Percentiles rank a stretch among this genome's conserved stretches.
Conservation (phyloP, 2,888 invertebrate genomes). For the Ecdyonurus torrentis region DNA sequence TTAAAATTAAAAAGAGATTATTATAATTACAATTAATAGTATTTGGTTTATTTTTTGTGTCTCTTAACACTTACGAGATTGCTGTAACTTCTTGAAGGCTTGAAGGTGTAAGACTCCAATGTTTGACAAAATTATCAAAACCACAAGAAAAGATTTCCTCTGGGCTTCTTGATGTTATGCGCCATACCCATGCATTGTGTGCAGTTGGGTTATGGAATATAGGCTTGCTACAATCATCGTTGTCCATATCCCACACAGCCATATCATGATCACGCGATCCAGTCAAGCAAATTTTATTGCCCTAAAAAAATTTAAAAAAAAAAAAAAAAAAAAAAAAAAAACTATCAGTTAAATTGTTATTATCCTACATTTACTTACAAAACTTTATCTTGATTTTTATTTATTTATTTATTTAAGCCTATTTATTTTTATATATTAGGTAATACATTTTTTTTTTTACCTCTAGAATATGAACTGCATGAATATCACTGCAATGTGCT, state of each 20-base stretch:
- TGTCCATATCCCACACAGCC: slow-evolving; percentile 32
- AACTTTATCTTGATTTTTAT: not conserved
- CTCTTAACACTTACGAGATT: slow-evolving; percentile 10
- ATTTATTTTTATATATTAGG: not conserved
- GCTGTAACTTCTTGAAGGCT: not conserved
- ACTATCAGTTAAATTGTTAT: too few species aligned
- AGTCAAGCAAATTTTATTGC: slow-evolving; percentile 17
- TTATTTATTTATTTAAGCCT: not conserved
- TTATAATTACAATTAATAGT: too few species aligned
- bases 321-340: too few species aligned
- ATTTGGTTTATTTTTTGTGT: not conserved
- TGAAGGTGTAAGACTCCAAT: not conserved
- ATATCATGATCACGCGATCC: slow-evolving; percentile 40
- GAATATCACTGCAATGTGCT: not conserved
- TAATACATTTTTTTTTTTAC: not conserved
- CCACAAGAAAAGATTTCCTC: not conserved
- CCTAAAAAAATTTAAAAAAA: too few species aligned
- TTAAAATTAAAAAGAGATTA: too few species aligned
- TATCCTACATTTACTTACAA: not conserved
- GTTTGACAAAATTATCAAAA: not conserved
- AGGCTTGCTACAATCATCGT: slow-evolving; percentile 1
- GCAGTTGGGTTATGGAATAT: not conserved
- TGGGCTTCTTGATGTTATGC: not conserved
- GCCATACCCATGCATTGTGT: not conserved
- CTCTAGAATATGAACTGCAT: not conserved